Evolutionary conservation across 2,888 invertebrate species (phyloP), one percentile per base, ranked within the genome.

Genomic region (Drosophila fulvimacula): DNA sequence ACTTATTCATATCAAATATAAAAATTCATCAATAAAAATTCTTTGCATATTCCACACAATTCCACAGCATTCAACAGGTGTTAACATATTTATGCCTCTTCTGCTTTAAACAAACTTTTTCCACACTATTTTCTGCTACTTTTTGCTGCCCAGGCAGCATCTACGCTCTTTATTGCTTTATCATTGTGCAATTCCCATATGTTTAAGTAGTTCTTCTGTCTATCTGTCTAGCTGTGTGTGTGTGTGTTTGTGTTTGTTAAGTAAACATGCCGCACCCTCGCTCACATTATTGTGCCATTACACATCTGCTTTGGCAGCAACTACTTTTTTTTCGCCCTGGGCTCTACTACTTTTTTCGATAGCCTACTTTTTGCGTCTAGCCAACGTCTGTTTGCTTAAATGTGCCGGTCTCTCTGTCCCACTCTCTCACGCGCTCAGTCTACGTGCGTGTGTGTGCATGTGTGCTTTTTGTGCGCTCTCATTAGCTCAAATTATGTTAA

Each of bases 401-500:
- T 64, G 57, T 56, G 82, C 85, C 88, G 89, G 79, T 69, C 67
- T 58, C 49, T 56, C 59, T 60, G 19, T 64, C 58, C 38, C 36
- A 10, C 60, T 42, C 17, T 39, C 79, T 34, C 7, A 24, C 51
- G 10, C 51, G 44, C 41, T 48, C n/a, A 32, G 58, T 41, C 2
- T 57, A 13, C 39, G 7, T 56, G 44, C 52, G 21, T 51, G 21
- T 55, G 24, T 49, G 57, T 52, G 13, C 53, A 30, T 53, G 39
- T 17, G n/a, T 38, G 39, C 44, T 57, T 60, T 49, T 52, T 51
- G 38, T 62, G 69, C 61, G 70, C 86, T 69, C 65, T 71, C 76
- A 89, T 83, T 83, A 87, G 88, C 82, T 53, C 70, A 71, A 60
- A 89, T 89, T 78, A 89, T 78, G 88, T 62, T 78, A 70, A 87